Base-by-base conservation (phyloP, 2,888 invertebrate species). In the Tinea semifulvella region DNA sequence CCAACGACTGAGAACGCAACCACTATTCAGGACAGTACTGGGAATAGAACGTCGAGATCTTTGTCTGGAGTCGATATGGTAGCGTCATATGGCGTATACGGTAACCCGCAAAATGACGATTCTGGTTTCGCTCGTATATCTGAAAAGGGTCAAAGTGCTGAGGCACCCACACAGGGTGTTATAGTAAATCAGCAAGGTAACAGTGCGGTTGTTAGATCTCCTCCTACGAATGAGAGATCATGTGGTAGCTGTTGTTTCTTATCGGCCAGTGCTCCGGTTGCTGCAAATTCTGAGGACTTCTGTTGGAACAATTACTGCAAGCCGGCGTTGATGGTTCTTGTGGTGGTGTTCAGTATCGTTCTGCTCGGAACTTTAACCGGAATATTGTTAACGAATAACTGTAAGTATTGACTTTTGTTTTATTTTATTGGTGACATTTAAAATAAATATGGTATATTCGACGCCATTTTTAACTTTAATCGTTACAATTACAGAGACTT, bases 351-450 rank as follows among this genome's bases (percentile, higher is more conserved):
- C 68, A 81, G 84, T 67, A 64, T 84, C 59, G 73, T 83, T 51
- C 64, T 84, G 58, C 72, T 84, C 65, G 82, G 83, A 49, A 76
- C 83, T 50, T 77, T 83, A 55, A 83, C 83, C 61, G 83, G 83
- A 61, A 79, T 84, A 55, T 68, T 84, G 63, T 65, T 84, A 60
- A 84, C 83, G 57, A 83, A 83, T 67, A 84, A 84, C 63, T 84
- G 84, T 84, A 62, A 83, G 83, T 83, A 71, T 51, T 7, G 11
- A 10, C 16, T 13, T n/a, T 68, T 10, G 8, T n/a, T n/a, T n/a
- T n/a, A n/a, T n/a, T n/a, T n/a, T n/a, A n/a, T n/a, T 6, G 25
- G 25, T 7, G 25, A 8, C 25, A 7, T 8, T 6, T 6, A 6
- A 25, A 6, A 8, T 8, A n/a, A n/a, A n/a, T n/a, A n/a, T n/a